Conservation (phyloP, 2,113 vertebrate genomes). For the Numida meleagris region DNA sequence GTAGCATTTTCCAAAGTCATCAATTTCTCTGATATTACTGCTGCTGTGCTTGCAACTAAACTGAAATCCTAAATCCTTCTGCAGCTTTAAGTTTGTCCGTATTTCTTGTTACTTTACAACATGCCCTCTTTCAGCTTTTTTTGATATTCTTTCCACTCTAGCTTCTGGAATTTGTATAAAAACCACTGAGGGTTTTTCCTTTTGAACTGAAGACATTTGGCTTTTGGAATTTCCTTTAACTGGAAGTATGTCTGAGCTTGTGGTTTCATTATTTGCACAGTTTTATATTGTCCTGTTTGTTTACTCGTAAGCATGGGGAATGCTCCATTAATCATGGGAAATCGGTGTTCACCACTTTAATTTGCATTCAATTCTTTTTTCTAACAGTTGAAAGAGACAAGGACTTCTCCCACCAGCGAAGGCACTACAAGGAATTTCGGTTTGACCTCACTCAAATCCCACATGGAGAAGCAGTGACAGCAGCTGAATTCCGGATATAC, state of each 20-base stretch:
- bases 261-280: slow-evolving; percentile 71
- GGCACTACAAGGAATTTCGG: slow-evolving; percentile 98
- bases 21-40: not conserved
- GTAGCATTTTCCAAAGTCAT: slow-evolving; percentile 1
- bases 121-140: slow-evolving; percentile 26
- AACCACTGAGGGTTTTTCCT: slow-evolving; percentile 36
- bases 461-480: slow-evolving; percentile 94
- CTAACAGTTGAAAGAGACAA: slow-evolving; percentile 95
- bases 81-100: slow-evolving; percentile 36
- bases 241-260: slow-evolving; percentile 68
- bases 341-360: slow-evolving; percentile 18
- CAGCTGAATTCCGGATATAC: slow-evolving; percentile 96
- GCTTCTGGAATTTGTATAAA: slow-evolving; percentile 73
- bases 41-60: not conserved
- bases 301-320: slow-evolving; percentile 65
- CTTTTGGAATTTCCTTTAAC: slow-evolving; percentile 75
- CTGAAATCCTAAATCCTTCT: slow-evolving; percentile 41
- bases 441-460: slow-evolving; percentile 99
- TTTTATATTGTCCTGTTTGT: slow-evolving; percentile 67
- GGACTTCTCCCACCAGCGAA: slow-evolving; percentile 96
- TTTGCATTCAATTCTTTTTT: slow-evolving; percentile 32
- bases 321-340: slow-evolving; percentile 50
- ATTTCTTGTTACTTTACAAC: slow-evolving; percentile 65
- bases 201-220: slow-evolving; percentile 70
- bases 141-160: slow-evolving; percentile 64